phyloP scores from a whole-genome alignment of 2,113 vertebrate genomes.

The Sinosuthora webbiana region DNA sequence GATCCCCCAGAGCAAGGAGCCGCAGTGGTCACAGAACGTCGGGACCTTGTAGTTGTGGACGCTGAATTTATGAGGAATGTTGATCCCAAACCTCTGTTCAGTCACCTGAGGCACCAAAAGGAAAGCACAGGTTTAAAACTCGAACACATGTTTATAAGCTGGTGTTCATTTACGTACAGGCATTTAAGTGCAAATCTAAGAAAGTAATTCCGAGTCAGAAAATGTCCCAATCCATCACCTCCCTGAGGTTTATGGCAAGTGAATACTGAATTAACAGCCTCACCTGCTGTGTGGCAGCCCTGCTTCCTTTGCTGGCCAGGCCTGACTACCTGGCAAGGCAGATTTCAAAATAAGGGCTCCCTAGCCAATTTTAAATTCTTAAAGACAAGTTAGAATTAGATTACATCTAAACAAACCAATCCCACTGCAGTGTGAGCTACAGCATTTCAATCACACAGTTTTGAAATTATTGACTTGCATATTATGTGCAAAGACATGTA shows the following conservation, averaged over 20 bases:
- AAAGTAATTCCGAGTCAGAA: background rate
- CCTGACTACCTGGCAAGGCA: background rate
- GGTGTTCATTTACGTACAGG: background rate
- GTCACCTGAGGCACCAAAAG: constrained; percentile 70
- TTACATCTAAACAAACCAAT: background rate
- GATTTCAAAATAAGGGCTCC: background rate
- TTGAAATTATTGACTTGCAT: background rate
- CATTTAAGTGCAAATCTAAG: background rate
- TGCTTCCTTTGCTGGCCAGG: background rate
- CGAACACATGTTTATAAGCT: background rate
- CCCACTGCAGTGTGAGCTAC: background rate
- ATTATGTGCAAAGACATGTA: background rate
- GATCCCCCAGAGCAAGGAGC: constrained; percentile 94
- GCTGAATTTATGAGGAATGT: constrained; percentile 93
- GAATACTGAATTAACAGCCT: background rate
- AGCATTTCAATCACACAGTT: background rate
- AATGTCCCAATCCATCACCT: background rate
- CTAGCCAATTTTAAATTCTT: background rate
- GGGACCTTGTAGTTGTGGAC: constrained; percentile 95
- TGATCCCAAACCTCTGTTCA: constrained; percentile 94
- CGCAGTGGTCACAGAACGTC: constrained; percentile 96
- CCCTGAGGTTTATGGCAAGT: background rate
- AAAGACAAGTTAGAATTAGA: background rate
- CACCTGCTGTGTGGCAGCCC: background rate
- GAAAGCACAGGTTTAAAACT: background rate